Conservation (phyloP, 2,888 invertebrate genomes). For the Subacronicta megacephala region DNA sequence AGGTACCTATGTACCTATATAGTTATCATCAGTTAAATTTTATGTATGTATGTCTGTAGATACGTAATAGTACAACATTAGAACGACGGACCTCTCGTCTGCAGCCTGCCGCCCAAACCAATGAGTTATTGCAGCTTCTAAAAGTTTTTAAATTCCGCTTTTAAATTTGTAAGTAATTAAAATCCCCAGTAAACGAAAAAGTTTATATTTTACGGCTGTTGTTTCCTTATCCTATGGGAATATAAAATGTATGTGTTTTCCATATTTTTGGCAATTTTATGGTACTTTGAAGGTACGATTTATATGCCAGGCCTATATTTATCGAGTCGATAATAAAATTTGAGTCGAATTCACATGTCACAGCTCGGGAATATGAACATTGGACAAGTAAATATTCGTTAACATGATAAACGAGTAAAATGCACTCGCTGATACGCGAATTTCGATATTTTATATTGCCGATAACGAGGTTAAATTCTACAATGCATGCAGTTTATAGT, state of each 20-base stretch:
- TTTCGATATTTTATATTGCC: conserved; percentile 38
- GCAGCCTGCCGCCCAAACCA: no score
- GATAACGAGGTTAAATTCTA: conserved; percentile 47
- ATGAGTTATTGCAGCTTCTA: no score
- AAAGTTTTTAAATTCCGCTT: no score
- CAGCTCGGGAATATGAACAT: conserved; percentile 30
- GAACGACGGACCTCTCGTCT: no score
- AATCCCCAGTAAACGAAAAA: conserved; percentile 36
- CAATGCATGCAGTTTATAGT: conserved; percentile 1
- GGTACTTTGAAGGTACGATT: conserved; percentile 22
- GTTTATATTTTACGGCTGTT: conserved; percentile 20
- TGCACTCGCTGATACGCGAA: conserved; percentile 30
- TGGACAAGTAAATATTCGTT: conserved; percentile 50
- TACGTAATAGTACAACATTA: no score
- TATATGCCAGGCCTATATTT: conserved; percentile 41
- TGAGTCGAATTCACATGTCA: conserved; percentile 27
- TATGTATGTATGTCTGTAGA: no score
- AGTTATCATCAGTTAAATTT: no score
- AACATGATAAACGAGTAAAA: conserved; percentile 40
- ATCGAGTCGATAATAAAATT: conserved; percentile 52
- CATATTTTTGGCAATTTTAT: conserved; percentile 40
- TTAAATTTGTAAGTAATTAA: conserved; percentile 28
- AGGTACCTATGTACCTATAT: no score
- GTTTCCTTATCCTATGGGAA: conserved; percentile 34
- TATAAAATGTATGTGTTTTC: conserved; percentile 33